Base-by-base conservation (phyloP, 2,113 vertebrate genomes). In the Amphiprion percula region DNA sequence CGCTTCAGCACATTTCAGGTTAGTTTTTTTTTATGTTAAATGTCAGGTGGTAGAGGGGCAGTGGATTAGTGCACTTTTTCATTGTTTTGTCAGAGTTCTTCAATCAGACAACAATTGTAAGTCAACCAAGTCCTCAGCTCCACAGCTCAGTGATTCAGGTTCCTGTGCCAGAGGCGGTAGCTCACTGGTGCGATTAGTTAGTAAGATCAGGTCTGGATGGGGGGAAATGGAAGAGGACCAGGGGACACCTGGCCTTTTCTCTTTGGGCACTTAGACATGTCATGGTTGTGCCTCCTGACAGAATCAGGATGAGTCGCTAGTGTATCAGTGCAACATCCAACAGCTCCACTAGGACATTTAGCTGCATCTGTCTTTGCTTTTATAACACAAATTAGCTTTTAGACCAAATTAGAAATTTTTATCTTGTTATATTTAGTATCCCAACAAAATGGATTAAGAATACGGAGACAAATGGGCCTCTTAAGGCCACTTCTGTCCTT, bases 171-270 rank as follows among this genome's bases (percentile, higher is more conserved):
- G 76, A 81, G 89, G 82, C 86, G 87, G 80, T 55, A 80, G 81
- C 77, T 86, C 73, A 67, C 68, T 70, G 84, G 54, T 87, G 77
- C 83, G 82, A 56, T 84, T 86, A 66, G 85, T 85, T 60, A 69
- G 83, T 71, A 60, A 87, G 87, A 86, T 87, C 79, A 70, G 63
- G 75, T 61, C 59, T 84, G 84, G 67, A 58, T 76, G 62, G 76
- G 59, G 62, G 68, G 76, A 54, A 55, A 63, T 74, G 30, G 67
- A 70, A 49, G 60, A 66, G 50, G 44, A 70, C 52, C 11, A 28
- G 33, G 75, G 84, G 79, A 90, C 89, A 90, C 85, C 88, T 91
- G 89, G 85, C 49, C 93, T 82, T 90, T 94, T 94, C 91, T 93
- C 85, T 92, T 78, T 89, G 87, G 68, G 69, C 84, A 46, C 78